Base-by-base conservation (phyloP, 2,797 vertebrate species). In the Syngnathus acus region DNA sequence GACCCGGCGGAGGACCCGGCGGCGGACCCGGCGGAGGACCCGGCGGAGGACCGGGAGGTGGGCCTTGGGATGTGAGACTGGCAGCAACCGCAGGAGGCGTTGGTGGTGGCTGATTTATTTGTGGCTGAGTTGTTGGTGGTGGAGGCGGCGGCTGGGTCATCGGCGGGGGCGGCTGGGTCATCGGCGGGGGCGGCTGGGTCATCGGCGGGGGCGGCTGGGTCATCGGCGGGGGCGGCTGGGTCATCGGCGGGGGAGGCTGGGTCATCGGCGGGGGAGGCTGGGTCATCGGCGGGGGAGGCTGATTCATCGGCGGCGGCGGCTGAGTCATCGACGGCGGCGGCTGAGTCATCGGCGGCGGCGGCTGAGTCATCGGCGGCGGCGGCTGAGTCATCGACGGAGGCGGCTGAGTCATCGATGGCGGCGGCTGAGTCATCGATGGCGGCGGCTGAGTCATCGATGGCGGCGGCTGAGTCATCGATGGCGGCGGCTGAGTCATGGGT, bases 301-400 rank as follows among this genome's bases (percentile, higher is more conserved):
- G 54, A 0, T 89, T 88, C 9, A 72, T 26, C 26, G 77, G 45
- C 42, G 78, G 81, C 9, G 85, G 76, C 48, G 92, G 91, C 80
- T 32, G 26, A 3, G 2, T 32, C 26, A 32, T 13, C 9, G 40
- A 3, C 2, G 42, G 42, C 5, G 42, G 42, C 5, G 45, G 45
- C 45, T 6, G 45, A 47, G 13, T 47, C 45, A 47, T 43, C 4
- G 10, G 2, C 2, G 26, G 26, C 26, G 26, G 42, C 5, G 42
- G 42, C 42, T 0, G 42, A 13, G 42, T 16, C 13, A 16, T 5
- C 0, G 54, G 2, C 26, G 26, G 26, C 1, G 53, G 53, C 4
- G 21, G 23, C 23, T 55, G 53, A 26, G 1, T 26, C 53, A 55
- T 13, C 40, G 40, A 3, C 2, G 42, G 40, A 2, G 40, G 40